Base-by-base conservation (phyloP, 2,113 vertebrate species). In the Misgurnus mizolepis region DNA sequence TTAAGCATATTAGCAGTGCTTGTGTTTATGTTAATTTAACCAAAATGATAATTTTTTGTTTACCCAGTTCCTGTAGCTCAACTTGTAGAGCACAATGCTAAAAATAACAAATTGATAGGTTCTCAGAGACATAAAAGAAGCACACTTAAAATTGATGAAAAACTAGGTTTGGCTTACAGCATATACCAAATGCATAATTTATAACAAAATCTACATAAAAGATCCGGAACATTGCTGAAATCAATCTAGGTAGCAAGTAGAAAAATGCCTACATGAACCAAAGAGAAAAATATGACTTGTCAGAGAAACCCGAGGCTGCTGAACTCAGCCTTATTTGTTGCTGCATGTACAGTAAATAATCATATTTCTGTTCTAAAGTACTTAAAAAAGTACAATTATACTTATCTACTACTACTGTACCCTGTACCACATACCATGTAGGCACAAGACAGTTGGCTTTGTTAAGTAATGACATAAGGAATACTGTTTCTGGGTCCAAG, bases 61-160 rank as follows among this genome's bases (percentile, higher is more conserved):
- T 43, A 10, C 11, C 17, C 53, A 9, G 15, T 56, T 58, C 12
- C 39, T 53, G 17, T 53, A 34, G 34, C 17, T 72, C 39, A 71
- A 2, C 15, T 39, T 7, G 15, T 41, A 12, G 15, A 72, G 34
- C 34, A 58, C 41, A 55, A 47, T 53, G n/a, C 11, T 58, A 50
- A 43, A 69, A 68, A n/a, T 17, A 43, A 7, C 41, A 69, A 18
- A 64, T 65, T 77, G 73, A 34, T 34, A 34, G 27, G 45, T 58
- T 49, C 10, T 49, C 47, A 49, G 47, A 34, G 27, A 34, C 27
- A 2, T 34, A 34, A 34, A 34, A 34, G 27, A 34, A 34, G 27
- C 27, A 34, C 27, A 34, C 27, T 34, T 34, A 34, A 34, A 34
- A 34, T 34, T 34, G 27, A 34, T 34, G 27, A 34, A 50, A 53